Evolutionary conservation across 2,797 vertebrate genomes (phyloP), one percentile per base, ranked within the genome.

Genomic region (Sternotherus odoratus): DNA sequence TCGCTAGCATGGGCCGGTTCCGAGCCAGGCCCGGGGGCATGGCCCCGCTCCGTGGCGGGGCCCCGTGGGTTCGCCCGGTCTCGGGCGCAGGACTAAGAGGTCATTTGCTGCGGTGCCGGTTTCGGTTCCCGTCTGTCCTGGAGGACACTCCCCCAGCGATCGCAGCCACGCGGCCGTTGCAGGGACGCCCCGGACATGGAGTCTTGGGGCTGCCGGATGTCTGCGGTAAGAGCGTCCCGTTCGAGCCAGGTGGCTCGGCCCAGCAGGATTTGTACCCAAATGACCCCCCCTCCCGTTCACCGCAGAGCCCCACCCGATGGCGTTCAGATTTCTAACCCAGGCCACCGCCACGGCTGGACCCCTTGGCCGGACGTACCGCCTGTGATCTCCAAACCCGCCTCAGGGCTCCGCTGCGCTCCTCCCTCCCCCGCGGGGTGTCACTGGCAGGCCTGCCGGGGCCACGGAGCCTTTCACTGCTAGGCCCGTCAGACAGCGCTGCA

Each of bases 401-500:
- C 8, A 3, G 54, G 9, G 50, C 39, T 19, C 50, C 12, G 1
- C 23, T 26, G 24, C 3, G 2, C 21, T 48, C 5, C 16, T 12
- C 19, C 6, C 13, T 5, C 3, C 30, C 21, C 26, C 1, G 2
- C n/a, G 23, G 2, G 46, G 56, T 21, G 3, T 43, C 28, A 28
- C 75, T 33, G 0, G 83, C 79, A 69, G 95, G 23, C 28, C 90
- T 87, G 81, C 77, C 15, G 6, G 96, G 93, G 36, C n/a, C 83
- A 57, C 93, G 69, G 43, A 91, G n/a, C 74, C 82, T 75, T 77
- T 53, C 0, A 92, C 96, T 78, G 94, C 49, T 79, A 97, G 96
- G 5, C 91, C 96, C 60, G 78, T 89, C 86, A 96, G 91, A 12
- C 94, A 94, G 86, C 33, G 95, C 89, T 97, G 95, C 86, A 96